Conservation (phyloP, 1,140 invertebrate species). For the Macrotrachela quadricornifera region DNA sequence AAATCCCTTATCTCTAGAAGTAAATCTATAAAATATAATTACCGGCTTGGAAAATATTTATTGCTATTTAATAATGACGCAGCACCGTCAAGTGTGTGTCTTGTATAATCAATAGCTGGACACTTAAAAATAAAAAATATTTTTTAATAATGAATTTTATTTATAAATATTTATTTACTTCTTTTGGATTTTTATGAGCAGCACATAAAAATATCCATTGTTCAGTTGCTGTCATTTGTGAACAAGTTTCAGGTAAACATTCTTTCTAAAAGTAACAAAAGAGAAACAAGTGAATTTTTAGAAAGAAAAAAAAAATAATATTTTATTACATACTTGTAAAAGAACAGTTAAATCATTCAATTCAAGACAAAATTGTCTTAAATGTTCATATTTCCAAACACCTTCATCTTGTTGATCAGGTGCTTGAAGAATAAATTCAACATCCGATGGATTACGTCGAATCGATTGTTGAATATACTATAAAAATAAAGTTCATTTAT, state of each 20-base stretch:
- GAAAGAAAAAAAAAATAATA: not conserved
- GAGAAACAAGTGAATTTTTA: not conserved
- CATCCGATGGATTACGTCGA: slow-evolving; percentile 65
- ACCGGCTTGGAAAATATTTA: slow-evolving; percentile 98
- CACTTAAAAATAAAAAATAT: slow-evolving; percentile 37
- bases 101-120: slow-evolving; percentile 94
- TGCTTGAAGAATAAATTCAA: slow-evolving; percentile 78
- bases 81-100: slow-evolving; percentile 95
- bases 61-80: slow-evolving; percentile 94
- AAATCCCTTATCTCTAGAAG: not conserved
- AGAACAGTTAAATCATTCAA: slow-evolving; percentile 81
- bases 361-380: slow-evolving; percentile 92
- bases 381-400: slow-evolving; percentile 98
- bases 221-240: slow-evolving; percentile 98
- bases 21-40: slow-evolving; percentile 1
- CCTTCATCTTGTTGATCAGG: slow-evolving; percentile 93
- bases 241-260: slow-evolving; percentile 84
- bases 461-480: slow-evolving; percentile 91
- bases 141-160: not conserved
- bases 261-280: slow-evolving; percentile 49
- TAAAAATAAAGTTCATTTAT: slow-evolving; percentile 8
- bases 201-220: slow-evolving; percentile 99
- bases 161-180: slow-evolving; percentile 30
- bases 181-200: slow-evolving; percentile 97
- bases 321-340: slow-evolving; percentile 32